Percentiles rank a stretch among this genome's conserved stretches.
Evolutionary conservation across 2,797 vertebrate genomes (phyloP).

Genomic region (Neostethus bicornis): DNA sequence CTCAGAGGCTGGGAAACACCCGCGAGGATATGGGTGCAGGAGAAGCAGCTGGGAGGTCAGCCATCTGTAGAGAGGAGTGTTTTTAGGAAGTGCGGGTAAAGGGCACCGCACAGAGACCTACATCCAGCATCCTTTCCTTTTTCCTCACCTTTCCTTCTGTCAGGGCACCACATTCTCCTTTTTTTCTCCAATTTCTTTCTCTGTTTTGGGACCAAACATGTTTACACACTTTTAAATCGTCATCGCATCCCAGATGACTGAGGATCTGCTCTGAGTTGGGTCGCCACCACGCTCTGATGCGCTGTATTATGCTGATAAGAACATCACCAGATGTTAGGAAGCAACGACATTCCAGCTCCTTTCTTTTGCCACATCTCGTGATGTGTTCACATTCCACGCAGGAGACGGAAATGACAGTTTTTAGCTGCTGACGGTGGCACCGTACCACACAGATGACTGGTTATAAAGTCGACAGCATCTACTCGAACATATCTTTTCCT

Average conservation of each 20-base stretch:
- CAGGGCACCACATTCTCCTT: conserved; percentile 47
- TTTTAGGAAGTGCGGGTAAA: too few species aligned
- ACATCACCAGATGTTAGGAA: conserved; percentile 31
- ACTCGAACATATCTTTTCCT: conserved; percentile 47
- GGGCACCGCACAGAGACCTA: conserved; percentile 39
- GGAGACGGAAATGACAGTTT: conserved; percentile 40
- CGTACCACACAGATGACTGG: conserved; percentile 6
- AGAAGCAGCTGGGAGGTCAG: conserved; percentile 49
- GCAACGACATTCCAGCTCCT: conserved; percentile 53
- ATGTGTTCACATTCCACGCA: conserved; percentile 67
- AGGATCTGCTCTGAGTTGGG: conserved; percentile 34
- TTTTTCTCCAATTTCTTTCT: conserved; percentile 43
- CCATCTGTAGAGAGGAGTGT: too few species aligned
- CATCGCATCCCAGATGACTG: conserved; percentile 35
- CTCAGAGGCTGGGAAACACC: conserved; percentile 41
- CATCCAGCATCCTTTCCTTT: conserved; percentile 58
- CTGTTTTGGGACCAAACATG: conserved; percentile 73
- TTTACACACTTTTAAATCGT: conserved; percentile 57
- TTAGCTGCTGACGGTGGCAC: conserved; percentile 18
- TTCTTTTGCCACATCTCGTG: conserved; percentile 36
- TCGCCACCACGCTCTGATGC: conserved; percentile 24
- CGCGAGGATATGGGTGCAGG: conserved; percentile 49
- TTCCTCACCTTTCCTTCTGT: conserved; percentile 49
- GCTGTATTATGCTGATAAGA: conserved; percentile 27
- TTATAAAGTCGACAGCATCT: conserved; percentile 15